These are phyloP conservation scores for Noctuana brunneofusca DNA, from an alignment of 2,888 invertebrate genomes.

Conservation along the genomic window DNA sequence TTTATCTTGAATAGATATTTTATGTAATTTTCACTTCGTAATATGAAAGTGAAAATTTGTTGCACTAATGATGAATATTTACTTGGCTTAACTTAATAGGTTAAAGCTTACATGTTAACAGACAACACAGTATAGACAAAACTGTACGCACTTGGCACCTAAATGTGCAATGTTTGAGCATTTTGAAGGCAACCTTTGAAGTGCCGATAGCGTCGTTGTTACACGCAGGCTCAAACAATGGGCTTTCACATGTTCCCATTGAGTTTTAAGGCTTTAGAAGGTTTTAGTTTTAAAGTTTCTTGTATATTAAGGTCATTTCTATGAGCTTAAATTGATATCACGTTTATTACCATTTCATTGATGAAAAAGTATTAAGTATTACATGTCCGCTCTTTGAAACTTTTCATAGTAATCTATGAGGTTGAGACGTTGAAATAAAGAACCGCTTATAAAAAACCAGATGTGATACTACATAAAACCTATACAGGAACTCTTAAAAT, in stretches of 20 bases:
- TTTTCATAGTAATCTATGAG: background rate
- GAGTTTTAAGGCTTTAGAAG: slow-evolving; percentile 67
- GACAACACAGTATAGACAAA: slow-evolving; percentile 7
- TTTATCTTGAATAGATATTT: background rate
- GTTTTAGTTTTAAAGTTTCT: slow-evolving; percentile 53
- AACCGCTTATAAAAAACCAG: slow-evolving; percentile 37
- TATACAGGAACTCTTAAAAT: slow-evolving; percentile 56
- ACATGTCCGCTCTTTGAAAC: too few relatives aligned
- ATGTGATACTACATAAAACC: slow-evolving; percentile 39
- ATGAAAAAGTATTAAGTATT: too few relatives aligned
- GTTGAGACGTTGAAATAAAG: slow-evolving; percentile 34
- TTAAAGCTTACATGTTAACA: slow-evolving; percentile 1
- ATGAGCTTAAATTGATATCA: too few relatives aligned
- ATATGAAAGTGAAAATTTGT: background rate
- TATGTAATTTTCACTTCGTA: background rate
- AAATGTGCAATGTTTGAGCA: slow-evolving; percentile 28
- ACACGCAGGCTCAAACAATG: slow-evolving; percentile 69
- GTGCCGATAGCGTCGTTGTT: slow-evolving; percentile 65
- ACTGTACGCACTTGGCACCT: slow-evolving; percentile 25
- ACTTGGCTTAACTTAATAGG: background rate
- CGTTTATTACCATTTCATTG: too few relatives aligned
- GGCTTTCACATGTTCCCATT: slow-evolving; percentile 67
- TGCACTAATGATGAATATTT: slow-evolving; percentile 2
- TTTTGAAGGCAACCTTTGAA: slow-evolving; percentile 55
- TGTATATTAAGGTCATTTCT: slow-evolving; percentile 56